A percentile compares a stretch with the other conserved stretches of the same genome.
These are phyloP conservation scores for Arge pagana DNA, from an alignment of 2,888 invertebrate genomes.

Conservation along the genomic window DNA sequence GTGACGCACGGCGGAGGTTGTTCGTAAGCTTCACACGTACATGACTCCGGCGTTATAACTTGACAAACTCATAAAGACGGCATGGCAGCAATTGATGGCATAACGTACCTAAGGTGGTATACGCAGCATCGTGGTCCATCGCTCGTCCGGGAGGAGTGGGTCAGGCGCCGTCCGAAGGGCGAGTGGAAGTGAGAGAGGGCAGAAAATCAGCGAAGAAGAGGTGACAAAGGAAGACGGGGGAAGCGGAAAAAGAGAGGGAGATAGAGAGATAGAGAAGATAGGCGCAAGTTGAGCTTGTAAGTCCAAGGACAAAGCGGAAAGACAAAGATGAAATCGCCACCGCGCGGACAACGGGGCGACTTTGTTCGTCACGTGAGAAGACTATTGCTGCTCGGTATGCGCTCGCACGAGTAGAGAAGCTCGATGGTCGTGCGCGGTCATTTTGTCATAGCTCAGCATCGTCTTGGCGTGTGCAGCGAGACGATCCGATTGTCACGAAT, in stretches of 20 bases:
- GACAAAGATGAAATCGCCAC: slow-evolving; percentile 1
- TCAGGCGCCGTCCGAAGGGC: too few species aligned
- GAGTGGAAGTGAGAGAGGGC: too few species aligned
- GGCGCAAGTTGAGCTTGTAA: neutral
- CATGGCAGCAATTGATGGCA: slow-evolving; percentile 19
- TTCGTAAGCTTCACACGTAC: slow-evolving; percentile 17
- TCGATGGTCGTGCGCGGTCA: too few species aligned
- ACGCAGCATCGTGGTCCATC: neutral
- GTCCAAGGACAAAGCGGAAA: slow-evolving; percentile 7
- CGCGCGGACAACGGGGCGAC: neutral
- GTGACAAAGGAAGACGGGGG: too few species aligned
- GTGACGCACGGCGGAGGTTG: slow-evolving; percentile 6
- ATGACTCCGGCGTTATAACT: slow-evolving; percentile 19
- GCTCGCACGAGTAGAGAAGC: too few species aligned
- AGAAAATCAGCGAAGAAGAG: too few species aligned
- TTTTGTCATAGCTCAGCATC: too few species aligned
- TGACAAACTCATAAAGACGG: slow-evolving; percentile 19
- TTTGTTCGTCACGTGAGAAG: slow-evolving; percentile 12
- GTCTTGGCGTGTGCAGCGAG: too few species aligned
- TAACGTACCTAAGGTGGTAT: slow-evolving; percentile 13
- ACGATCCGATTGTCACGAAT: too few species aligned
- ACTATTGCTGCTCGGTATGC: slow-evolving; percentile 12
- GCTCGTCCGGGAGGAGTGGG: too few species aligned
- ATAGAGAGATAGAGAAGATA: neutral
- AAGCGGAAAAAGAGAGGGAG: slow-evolving; percentile 2